Conservation (phyloP, 1,140 invertebrate genomes). For the Drosophila subpulchrella region DNA sequence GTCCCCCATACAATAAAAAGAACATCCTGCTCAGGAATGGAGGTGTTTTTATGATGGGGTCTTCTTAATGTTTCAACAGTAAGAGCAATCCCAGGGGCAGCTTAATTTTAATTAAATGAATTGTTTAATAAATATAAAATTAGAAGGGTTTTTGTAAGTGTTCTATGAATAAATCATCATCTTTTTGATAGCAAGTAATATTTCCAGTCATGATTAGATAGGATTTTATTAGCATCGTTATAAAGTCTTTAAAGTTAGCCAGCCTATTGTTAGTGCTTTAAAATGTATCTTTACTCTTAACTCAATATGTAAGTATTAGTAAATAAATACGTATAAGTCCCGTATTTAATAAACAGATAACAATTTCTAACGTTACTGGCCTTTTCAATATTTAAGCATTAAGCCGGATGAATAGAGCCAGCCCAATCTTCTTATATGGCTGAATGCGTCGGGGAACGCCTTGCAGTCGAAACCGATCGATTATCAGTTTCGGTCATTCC, state of each 20-base stretch:
- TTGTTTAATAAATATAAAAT: not conserved
- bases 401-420: too few species aligned
- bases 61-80: not conserved
- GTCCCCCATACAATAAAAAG: conserved; percentile 29
- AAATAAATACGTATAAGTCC: too few species aligned
- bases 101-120: not conserved
- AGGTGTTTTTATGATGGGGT: conserved; percentile 3
- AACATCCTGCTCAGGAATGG: conserved; percentile 19
- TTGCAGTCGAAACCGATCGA: conserved; percentile 1
- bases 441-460: not conserved
- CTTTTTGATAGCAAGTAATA: too few species aligned
- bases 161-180: not conserved
- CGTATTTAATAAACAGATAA: too few species aligned
- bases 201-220: too few species aligned
- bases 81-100: conserved; percentile 2
- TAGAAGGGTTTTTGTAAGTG: not conserved
- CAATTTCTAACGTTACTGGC: too few species aligned
- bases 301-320: too few species aligned
- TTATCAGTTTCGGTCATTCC: not conserved
- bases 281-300: too few species aligned
- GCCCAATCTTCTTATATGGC: not conserved
- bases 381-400: not conserved
- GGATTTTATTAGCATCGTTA: too few species aligned
- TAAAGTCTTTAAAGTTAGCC: too few species aligned
- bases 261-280: too few species aligned